Evolutionary conservation across 2,797 vertebrate genomes (phyloP).

Genomic region (Luscinia megarhynchos): DNA sequence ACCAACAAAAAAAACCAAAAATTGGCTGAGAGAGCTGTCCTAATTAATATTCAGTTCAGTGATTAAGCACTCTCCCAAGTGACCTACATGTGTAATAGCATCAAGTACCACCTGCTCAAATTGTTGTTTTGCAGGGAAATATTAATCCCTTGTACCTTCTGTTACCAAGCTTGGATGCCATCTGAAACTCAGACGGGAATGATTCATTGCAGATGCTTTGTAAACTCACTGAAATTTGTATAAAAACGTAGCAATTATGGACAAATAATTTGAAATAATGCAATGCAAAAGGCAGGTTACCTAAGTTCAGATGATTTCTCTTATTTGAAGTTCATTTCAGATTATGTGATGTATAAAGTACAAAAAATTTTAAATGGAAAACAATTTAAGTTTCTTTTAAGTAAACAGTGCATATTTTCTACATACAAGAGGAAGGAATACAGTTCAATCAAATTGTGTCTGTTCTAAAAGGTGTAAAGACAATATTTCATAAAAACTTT

Average conservation of each 20-base stretch:
- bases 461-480: neutral
- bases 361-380: neutral
- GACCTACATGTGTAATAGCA: conserved; percentile 62
- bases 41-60: conserved; percentile 68
- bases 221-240: conserved; percentile 31
- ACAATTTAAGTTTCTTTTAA: neutral
- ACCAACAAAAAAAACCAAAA: too few relatives aligned
- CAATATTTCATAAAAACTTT: neutral
- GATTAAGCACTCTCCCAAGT: conserved; percentile 60
- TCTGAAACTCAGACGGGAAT: conserved; percentile 44
- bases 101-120: conserved; percentile 65
- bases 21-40: conserved; percentile 20
- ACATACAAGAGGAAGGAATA: neutral
- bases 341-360: neutral
- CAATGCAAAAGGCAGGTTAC: neutral
- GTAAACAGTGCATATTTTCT: neutral
- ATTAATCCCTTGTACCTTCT: conserved; percentile 57
- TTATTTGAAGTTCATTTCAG: neutral
- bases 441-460: neutral
- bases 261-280: neutral
- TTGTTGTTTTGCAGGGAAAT: conserved; percentile 50
- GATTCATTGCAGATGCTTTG: conserved; percentile 29
- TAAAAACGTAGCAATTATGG: neutral
- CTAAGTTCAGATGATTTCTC: neutral
- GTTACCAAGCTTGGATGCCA: conserved; percentile 45